phyloP scores from a whole-genome alignment of 2,797 vertebrate genomes.

The Tapera naevia region DNA sequence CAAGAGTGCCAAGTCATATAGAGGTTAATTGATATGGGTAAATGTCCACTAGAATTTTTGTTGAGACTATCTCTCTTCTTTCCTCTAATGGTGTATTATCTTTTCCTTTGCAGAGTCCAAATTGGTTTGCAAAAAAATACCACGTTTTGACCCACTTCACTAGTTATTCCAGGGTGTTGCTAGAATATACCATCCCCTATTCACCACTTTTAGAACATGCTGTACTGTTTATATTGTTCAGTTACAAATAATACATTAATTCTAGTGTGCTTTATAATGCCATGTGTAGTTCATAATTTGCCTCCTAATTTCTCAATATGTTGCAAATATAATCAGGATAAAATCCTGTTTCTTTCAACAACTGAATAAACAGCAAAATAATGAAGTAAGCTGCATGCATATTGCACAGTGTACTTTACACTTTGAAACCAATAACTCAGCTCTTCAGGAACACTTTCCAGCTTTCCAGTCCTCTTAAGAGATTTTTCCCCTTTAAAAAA shows the following conservation, averaged over 20 bases:
- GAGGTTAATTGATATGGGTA: slow-evolving; percentile 64
- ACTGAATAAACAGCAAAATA: slow-evolving; percentile 10
- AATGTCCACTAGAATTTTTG: slow-evolving; percentile 51
- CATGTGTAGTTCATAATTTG: not conserved
- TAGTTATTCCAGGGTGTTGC: slow-evolving; percentile 9
- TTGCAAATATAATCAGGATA: not conserved
- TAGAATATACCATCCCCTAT: not conserved
- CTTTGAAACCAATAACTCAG: not conserved
- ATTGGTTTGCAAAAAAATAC: not conserved
- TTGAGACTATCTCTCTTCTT: slow-evolving; percentile 41
- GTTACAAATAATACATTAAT: not conserved
- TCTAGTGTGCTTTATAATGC: not conserved
- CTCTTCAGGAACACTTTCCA: not conserved
- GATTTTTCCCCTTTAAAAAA: not conserved
- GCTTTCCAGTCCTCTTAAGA: not conserved
- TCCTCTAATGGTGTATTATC: slow-evolving; percentile 37
- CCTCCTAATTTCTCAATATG: not conserved
- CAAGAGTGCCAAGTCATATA: slow-evolving; percentile 43
- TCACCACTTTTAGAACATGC: not conserved
- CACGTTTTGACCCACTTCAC: not conserved
- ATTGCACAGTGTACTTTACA: not conserved
- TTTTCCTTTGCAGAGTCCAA: slow-evolving; percentile 10
- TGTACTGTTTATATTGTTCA: slow-evolving; percentile 11
- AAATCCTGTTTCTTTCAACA: slow-evolving; percentile 20
- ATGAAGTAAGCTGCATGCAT: not conserved